Evolutionary conservation across 2,797 vertebrate genomes (phyloP), one percentile per base, ranked within the genome.

Genomic region (Poecile montanus): DNA sequence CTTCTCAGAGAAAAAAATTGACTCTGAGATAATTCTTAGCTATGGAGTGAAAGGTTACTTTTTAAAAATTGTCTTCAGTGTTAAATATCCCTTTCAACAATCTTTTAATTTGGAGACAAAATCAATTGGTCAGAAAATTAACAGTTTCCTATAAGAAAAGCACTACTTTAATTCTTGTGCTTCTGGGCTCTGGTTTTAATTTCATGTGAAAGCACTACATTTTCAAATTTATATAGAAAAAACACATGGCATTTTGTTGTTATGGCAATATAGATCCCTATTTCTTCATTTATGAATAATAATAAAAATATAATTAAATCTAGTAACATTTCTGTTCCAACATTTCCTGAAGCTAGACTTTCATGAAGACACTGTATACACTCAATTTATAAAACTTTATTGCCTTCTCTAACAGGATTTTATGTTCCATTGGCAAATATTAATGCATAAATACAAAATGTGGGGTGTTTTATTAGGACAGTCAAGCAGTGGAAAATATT

Each of bases 151-250:
- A 66, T 91, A 66, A 93, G 32, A 93, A 87, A 54, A 77, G 25
- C 42, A 85, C 58, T 79, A 50, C 54, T 90, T 94, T n/a, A 91
- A 73, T 89, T 57, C 74, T 74, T 73, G n/a, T 89, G 36, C n/a
- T 88, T 30, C 51, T 53, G n/a, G 66, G 34, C 57, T 84, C 47
- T 60, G 42, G 20, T 89, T 91, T 96, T 60, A 91, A 92, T 95
- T 96, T 95, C 30, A 65, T 88, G 20, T 53, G 73, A 94, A 68
- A 77, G 63, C 23, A 87, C 6, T 67, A 17, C 9, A 65, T 92
- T 94, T 92, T 85, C 75, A 96, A 87, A 88, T 93, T 88, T 92
- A 86, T 36, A 85, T 13, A 88, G 85, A 63, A 94, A 95, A 92
- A 95, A 92, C 70, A 75, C 80, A 85, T 19, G 26, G 16, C 47